These are phyloP conservation scores for Galaxea fascicularis DNA, from an alignment of 92 coral and sea anemone species.

Conservation along the genomic window DNA sequence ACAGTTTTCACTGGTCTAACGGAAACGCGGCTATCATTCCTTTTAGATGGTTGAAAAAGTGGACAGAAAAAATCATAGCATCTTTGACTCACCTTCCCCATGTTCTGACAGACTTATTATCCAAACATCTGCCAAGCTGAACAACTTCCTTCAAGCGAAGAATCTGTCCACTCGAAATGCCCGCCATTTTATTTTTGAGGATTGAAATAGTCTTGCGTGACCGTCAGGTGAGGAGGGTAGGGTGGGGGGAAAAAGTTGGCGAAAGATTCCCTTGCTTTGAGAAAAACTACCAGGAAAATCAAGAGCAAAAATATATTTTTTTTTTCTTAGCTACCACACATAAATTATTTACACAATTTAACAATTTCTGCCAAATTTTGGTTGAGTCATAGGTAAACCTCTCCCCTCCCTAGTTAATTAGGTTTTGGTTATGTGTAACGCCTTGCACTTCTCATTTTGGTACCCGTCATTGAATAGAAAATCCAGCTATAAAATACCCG, in stretches of 20 bases:
- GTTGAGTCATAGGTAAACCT: background rate
- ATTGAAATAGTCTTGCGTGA: background rate
- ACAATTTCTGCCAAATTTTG: background rate
- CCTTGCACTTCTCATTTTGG: background rate
- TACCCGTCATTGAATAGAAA: background rate
- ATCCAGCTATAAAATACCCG: no score
- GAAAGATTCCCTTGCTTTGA: no score
- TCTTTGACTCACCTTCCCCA: constrained; percentile 83
- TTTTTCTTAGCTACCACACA: no score
- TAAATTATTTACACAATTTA: no score
- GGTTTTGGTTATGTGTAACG: background rate
- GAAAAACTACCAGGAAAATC: no score
- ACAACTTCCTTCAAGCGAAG: constrained; percentile 73
- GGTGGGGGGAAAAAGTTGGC: background rate
- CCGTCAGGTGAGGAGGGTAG: no score
- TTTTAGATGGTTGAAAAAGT: no score
- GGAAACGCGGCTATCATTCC: no score
- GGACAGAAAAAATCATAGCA: background rate
- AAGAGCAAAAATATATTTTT: no score
- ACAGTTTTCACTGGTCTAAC: no score
- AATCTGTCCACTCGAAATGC: constrained; percentile 87
- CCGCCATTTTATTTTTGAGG: constrained; percentile 77
- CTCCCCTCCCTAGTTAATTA: background rate
- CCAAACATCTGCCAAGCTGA: constrained; percentile 49
- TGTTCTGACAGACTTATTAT: constrained; percentile 84